Percentiles rank a stretch among this genome's conserved stretches.
Evolutionary conservation across 2,797 vertebrate species (phyloP).

Genomic region (Neosilurus hyrtlii): DNA sequence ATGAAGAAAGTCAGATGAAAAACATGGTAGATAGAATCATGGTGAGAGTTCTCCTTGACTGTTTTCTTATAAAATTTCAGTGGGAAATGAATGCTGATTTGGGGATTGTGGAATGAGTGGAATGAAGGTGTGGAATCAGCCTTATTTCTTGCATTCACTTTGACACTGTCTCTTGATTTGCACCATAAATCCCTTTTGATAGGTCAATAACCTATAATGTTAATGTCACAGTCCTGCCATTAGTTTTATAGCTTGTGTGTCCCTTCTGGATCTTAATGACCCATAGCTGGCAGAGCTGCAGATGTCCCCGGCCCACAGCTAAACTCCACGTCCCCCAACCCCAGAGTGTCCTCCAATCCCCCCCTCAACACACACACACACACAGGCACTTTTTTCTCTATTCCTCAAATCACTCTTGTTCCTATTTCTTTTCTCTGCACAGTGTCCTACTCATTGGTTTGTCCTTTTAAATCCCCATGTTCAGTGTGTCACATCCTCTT

Average conservation of each 20-base stretch:
- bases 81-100: slow-evolving; percentile 22
- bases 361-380: background rate
- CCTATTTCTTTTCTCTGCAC: slow-evolving; percentile 29
- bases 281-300: slow-evolving; percentile 59
- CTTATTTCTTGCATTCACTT: slow-evolving; percentile 62
- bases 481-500: slow-evolving; percentile 10
- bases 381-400: slow-evolving; percentile 11
- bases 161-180: slow-evolving; percentile 67
- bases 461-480: slow-evolving; percentile 8
- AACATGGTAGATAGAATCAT: background rate
- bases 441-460: slow-evolving; percentile 21
- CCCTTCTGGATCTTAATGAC: slow-evolving; percentile 65
- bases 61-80: slow-evolving; percentile 57
- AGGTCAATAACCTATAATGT: slow-evolving; percentile 74
- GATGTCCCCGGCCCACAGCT: slow-evolving; percentile 56
- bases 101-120: slow-evolving; percentile 31
- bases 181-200: slow-evolving; percentile 71
- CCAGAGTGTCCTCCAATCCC: slow-evolving; percentile 36
- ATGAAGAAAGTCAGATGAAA: background rate
- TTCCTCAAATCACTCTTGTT: slow-evolving; percentile 17
- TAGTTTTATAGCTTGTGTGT: slow-evolving; percentile 68
- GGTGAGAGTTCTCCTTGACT: slow-evolving; percentile 34
- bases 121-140: slow-evolving; percentile 53
- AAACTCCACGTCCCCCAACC: slow-evolving; percentile 46
- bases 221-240: slow-evolving; percentile 70